These are phyloP conservation scores for Hypomecis atomaria DNA, from an alignment of 2,888 invertebrate genomes.

Conservation along the genomic window DNA sequence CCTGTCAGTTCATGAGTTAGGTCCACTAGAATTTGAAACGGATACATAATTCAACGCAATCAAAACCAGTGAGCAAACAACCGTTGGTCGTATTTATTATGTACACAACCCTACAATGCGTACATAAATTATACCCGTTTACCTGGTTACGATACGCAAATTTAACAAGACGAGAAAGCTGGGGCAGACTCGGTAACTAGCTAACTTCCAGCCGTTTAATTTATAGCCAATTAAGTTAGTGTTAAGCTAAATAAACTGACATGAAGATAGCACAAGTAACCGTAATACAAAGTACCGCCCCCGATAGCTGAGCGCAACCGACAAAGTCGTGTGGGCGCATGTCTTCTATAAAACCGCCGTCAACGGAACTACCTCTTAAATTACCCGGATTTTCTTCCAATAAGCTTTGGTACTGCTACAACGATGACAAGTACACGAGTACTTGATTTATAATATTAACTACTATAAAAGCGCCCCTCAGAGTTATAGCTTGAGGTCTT, in stretches of 20 bases:
- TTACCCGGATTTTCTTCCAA: constrained; percentile 61
- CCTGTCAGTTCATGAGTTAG: constrained; percentile 43
- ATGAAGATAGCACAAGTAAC: constrained; percentile 73
- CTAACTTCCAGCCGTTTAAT: constrained; percentile 73
- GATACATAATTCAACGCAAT: constrained; percentile 42
- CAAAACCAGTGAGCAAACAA: constrained; percentile 41
- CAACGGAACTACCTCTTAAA: constrained; percentile 60
- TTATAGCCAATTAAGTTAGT: constrained; percentile 82
- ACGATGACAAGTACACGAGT: constrained; percentile 73
- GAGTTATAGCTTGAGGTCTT: constrained; percentile 61
- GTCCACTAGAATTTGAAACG: constrained; percentile 41
- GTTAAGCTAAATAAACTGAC: constrained; percentile 80
- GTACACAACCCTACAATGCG: constrained; percentile 47
- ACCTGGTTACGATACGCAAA: constrained; percentile 58
- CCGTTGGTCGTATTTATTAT: constrained; percentile 45
- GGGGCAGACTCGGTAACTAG: constrained; percentile 65
- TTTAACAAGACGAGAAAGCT: constrained; percentile 66
- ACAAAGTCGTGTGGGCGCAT: constrained; percentile 57
- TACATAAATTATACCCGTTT: constrained; percentile 55
- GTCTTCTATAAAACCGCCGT: constrained; percentile 51
- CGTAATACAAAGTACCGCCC: constrained; percentile 64
- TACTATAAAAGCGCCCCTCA: constrained; percentile 62
- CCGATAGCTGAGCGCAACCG: constrained; percentile 49
- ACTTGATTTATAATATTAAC: constrained; percentile 73
- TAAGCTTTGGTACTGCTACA: constrained; percentile 65